Evolutionary conservation across 2,113 vertebrate genomes (phyloP), one percentile per base, ranked within the genome.

Genomic region (Carlito syrichta): DNA sequence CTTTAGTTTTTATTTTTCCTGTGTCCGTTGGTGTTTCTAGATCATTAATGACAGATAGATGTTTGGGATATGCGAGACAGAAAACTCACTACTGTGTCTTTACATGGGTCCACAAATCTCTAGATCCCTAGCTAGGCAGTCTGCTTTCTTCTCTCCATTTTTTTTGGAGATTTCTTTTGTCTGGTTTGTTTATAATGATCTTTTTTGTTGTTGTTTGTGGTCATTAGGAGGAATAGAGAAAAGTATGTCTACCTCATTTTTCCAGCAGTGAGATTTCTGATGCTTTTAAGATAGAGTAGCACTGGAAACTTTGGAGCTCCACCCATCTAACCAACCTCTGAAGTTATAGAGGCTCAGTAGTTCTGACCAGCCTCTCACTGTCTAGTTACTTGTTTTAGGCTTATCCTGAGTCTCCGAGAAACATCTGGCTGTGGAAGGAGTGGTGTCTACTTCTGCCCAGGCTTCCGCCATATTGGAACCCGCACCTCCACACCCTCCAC

Each of bases 211-310:
- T 32, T 35, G 10, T 43, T 77, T 88, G 5, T 43, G 48, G 30
- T 86, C 91, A 68, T 25, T 30, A 85, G 71, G 52, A 85, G 69
- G n/a, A 79, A 43, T 25, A 81, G 14, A 25, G n/a, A 17, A 93
- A 79, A 63, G 0, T 43, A 58, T 19, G 4, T 54, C 38, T 48
- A 48, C 27, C 76, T 20, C 32, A 45, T 91, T 79, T 91, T 50
- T 54, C 27, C 38, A 82, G 25, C 68, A 87, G 17, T 40, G 30
- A 23, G 38, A 20, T 71, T 17, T 81, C 32, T 63, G 63, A 66
- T 19, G 3, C 58, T 19, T 83, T 76, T n/a, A 66, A 63, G 66
- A 71, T 17, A 45, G 7, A 48, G 17, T 71, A 13, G n/a, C 43
- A 78, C 58, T 74, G 32, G 77, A 86, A 8, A 13, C 20, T 69